A percentile compares a stretch with the other conserved stretches of the same genome.
Evolutionary conservation across 2,888 invertebrate species (phyloP).

Genomic region (Oeneis ivallda): DNA sequence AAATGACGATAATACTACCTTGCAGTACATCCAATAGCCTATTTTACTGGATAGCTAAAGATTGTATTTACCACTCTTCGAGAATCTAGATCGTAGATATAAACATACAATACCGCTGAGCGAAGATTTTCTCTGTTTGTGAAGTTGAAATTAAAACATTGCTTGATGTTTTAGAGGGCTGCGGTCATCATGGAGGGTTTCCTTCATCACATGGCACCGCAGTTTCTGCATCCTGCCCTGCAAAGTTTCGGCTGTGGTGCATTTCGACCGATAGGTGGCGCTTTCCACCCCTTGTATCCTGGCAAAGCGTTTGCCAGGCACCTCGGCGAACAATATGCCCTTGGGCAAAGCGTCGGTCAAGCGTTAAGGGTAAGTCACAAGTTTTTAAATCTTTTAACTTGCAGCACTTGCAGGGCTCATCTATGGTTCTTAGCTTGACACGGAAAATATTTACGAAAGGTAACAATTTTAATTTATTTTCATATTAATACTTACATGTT

Average conservation of each 20-base stretch:
- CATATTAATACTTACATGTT: no score
- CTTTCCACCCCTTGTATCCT: conserved; percentile 77
- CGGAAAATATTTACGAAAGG: no score
- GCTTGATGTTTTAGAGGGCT: conserved; percentile 43
- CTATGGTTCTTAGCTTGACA: no score
- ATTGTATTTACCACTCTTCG: no score
- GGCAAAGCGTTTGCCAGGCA: conserved; percentile 78
- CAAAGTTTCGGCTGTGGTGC: conserved; percentile 79
- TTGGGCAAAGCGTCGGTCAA: conserved; percentile 76
- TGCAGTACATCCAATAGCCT: no score
- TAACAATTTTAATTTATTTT: no score
- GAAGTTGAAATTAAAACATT: neutral
- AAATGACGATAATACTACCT: no score
- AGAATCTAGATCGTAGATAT: no score
- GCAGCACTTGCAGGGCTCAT: neutral
- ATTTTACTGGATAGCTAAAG: no score
- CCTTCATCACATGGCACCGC: conserved; percentile 79
- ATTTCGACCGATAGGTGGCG: conserved; percentile 76
- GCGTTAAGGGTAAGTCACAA: conserved; percentile 63
- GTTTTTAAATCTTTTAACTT: neutral
- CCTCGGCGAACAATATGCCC: conserved; percentile 75
- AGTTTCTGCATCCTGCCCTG: conserved; percentile 77
- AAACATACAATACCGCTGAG: conserved; percentile 27
- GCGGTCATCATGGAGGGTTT: conserved; percentile 72
- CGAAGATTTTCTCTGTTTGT: conserved; percentile 17